Evolutionary conservation across 2,888 invertebrate species (phyloP).

Genomic region (Platycheirus albimanus): DNA sequence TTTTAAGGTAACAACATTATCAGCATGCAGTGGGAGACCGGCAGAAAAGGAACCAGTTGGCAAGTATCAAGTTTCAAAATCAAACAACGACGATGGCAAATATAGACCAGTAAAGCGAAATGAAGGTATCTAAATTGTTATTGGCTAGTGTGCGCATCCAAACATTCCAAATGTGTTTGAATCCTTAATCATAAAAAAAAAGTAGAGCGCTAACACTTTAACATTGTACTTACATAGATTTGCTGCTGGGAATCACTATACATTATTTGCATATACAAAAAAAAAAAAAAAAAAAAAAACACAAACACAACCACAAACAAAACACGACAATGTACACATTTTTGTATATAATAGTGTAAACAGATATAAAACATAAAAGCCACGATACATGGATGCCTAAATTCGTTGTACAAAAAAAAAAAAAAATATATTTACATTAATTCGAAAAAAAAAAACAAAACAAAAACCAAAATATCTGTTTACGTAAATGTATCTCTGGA

Average conservation of each 20-base stretch:
- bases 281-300: no score
- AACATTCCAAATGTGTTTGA: conserved; percentile 35
- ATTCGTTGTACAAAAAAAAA: neutral
- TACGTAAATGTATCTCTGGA: conserved; percentile 57
- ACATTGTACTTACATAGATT: conserved; percentile 33
- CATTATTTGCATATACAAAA: conserved; percentile 4
- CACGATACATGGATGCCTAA: neutral
- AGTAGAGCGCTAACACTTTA: conserved; percentile 55
- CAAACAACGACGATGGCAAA: conserved; percentile 76
- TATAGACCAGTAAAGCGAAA: conserved; percentile 76
- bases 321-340: conserved; percentile 22
- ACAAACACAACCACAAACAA: no score
- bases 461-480: conserved; percentile 28
- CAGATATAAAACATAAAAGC: neutral
- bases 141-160: conserved; percentile 17
- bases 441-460: neutral
- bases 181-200: conserved; percentile 16
- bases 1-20: conserved; percentile 46
- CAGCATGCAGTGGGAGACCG: conserved; percentile 63
- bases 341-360: conserved; percentile 29
- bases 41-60: conserved; percentile 75
- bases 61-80: conserved; percentile 80
- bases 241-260: conserved; percentile 31
- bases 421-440: neutral
- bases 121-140: conserved; percentile 79